Evolutionary conservation across 2,113 vertebrate genomes (phyloP).

Genomic region (Talpa occidentalis): DNA sequence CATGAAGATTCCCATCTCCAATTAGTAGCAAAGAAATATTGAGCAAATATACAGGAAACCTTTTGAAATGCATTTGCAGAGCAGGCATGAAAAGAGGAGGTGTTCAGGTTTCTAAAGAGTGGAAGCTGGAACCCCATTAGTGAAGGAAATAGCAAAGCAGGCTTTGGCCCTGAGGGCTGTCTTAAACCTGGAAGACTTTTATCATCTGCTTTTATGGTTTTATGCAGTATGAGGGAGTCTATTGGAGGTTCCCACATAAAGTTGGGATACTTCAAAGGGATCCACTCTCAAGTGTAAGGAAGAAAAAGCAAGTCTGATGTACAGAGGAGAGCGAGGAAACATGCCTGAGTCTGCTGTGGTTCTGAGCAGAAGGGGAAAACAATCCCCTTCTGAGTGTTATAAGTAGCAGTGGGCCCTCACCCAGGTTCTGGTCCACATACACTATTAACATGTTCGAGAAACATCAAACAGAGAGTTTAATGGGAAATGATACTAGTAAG

Average conservation of each 20-base stretch:
- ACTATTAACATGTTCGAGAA: not conserved
- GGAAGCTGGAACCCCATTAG: not conserved
- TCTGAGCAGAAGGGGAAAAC: not conserved
- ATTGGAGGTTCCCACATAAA: not conserved
- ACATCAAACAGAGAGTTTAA: not conserved
- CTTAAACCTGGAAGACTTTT: not conserved
- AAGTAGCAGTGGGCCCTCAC: not conserved
- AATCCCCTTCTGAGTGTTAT: not conserved
- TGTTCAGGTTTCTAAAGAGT: not conserved
- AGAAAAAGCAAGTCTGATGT: not conserved
- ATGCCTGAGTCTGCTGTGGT: not conserved
- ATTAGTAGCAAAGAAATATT: not conserved
- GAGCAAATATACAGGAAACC: not conserved
- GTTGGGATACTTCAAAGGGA: not conserved
- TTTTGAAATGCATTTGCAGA: constrained; percentile 19
- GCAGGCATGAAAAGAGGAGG: not conserved
- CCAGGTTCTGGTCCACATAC: not conserved
- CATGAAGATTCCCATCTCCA: not conserved
- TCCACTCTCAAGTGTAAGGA: not conserved
- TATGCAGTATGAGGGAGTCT: not conserved
- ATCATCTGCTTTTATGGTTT: not conserved
- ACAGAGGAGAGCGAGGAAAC: not conserved
- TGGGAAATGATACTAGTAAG: not conserved
- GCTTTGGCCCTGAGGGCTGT: not conserved
- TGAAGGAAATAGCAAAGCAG: not conserved